These are phyloP conservation scores for Rotaria sp. DNA, from an alignment of 2,888 invertebrate genomes.

Conservation along the genomic window DNA sequence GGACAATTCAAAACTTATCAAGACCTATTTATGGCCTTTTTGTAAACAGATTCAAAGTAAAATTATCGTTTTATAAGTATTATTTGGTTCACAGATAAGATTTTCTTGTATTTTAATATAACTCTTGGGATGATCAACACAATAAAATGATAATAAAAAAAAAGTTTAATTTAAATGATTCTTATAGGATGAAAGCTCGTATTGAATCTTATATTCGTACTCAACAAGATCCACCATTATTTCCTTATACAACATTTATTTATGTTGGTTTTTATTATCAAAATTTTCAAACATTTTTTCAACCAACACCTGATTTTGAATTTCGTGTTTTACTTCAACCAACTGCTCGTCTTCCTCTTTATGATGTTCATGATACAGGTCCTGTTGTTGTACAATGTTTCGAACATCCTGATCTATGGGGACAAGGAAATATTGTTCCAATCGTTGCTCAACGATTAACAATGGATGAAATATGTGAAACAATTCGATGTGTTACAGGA, in stretches of 20 bases:
- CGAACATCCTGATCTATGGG: neutral
- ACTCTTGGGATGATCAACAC: too few relatives aligned
- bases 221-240: neutral
- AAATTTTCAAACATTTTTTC: constrained; percentile 30
- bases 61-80: too few relatives aligned
- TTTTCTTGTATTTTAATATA: too few relatives aligned
- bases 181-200: neutral
- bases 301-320: neutral
- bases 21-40: too few relatives aligned
- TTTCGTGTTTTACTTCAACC: neutral
- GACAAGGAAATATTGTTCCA: neutral
- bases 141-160: too few relatives aligned
- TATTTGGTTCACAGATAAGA: too few relatives aligned
- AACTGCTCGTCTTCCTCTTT: neutral
- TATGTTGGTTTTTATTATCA: constrained; percentile 27
- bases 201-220: neutral
- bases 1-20: too few relatives aligned
- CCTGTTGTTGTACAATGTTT: neutral
- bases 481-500: neutral
- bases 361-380: constrained; percentile 14
- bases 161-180: neutral
- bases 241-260: neutral
- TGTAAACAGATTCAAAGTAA: too few relatives aligned
- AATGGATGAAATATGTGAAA: constrained; percentile 22
- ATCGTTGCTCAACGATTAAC: neutral